A percentile compares a stretch with the other conserved stretches of the same genome.
phyloP scores from a whole-genome alignment of 2,113 vertebrate species.

The Rhagologus leucostigma region DNA sequence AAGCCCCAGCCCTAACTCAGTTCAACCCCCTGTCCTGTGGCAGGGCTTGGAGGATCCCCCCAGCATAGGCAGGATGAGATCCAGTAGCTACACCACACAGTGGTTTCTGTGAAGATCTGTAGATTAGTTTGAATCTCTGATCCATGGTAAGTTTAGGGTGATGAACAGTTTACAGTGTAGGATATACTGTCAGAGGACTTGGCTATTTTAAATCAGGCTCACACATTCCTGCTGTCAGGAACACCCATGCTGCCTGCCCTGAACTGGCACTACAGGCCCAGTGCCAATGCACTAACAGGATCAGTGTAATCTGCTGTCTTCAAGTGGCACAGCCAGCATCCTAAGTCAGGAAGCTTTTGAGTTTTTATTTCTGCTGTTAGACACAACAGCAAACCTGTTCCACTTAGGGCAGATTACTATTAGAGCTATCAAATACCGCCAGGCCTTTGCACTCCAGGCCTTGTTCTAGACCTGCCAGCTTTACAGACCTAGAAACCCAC shows the following conservation, averaged over 20 bases:
- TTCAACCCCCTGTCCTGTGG: neutral
- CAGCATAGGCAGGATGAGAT: neutral
- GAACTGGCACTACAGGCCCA: accelerated
- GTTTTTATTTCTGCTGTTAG: neutral
- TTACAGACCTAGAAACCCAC: neutral
- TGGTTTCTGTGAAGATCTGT: neutral
- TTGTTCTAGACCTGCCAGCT: neutral
- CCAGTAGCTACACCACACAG: neutral
- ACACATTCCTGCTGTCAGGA: neutral
- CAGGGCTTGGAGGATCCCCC: neutral
- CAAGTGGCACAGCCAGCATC: neutral
- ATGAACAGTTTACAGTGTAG: neutral
- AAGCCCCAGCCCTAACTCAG: neutral
- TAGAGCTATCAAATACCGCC: neutral
- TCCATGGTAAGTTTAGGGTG: neutral
- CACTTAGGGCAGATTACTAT: neutral
- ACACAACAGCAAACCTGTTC: neutral
- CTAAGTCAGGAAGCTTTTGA: neutral
- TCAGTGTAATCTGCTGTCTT: neutral
- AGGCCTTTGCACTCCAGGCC: neutral
- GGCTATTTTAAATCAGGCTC: neutral
- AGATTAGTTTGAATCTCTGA: neutral
- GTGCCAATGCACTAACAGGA: neutral
- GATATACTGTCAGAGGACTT: neutral
- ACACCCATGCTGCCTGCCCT: neutral